These are phyloP conservation scores for Ceratina japonica DNA, from an alignment of 1,140 invertebrate genomes.

Conservation along the genomic window DNA sequence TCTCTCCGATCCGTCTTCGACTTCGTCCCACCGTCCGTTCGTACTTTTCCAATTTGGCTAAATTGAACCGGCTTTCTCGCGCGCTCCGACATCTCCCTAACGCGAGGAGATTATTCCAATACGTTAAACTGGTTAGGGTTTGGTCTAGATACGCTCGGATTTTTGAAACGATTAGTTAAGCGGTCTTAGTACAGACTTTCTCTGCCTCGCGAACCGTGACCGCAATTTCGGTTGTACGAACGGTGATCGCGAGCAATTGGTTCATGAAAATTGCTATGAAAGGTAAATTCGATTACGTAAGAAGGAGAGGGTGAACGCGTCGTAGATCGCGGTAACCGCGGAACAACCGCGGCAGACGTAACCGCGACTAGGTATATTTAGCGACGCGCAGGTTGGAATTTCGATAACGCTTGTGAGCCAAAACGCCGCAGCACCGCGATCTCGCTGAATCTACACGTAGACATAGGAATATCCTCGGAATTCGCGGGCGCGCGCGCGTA, in stretches of 20 bases:
- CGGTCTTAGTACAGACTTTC: too few species aligned
- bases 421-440: background rate
- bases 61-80: background rate
- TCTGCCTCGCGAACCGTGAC: too few species aligned
- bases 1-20: too few species aligned
- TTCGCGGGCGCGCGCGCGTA: background rate
- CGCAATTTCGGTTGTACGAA: too few species aligned
- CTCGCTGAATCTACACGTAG: too few species aligned
- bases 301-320: slow-evolving; percentile 1
- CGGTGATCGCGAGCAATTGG: background rate
- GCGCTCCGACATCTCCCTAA: too few species aligned
- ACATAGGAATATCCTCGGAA: slow-evolving; percentile 1
- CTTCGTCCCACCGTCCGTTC: too few species aligned
- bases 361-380: slow-evolving; percentile 46
- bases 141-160: too few species aligned
- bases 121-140: too few species aligned
- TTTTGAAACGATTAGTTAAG: too few species aligned
- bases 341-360: slow-evolving; percentile 24
- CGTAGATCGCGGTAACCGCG: slow-evolving; percentile 24
- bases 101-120: too few species aligned
- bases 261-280: slow-evolving; percentile 1
- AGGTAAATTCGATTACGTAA: slow-evolving; percentile 14
- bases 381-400: slow-evolving; percentile 32
- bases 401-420: slow-evolving; percentile 34
- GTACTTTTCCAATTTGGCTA: background rate